Evolutionary conservation across 2,888 invertebrate species (phyloP), one percentile per base, ranked within the genome.

Genomic region (Andrena chrysosceles): DNA sequence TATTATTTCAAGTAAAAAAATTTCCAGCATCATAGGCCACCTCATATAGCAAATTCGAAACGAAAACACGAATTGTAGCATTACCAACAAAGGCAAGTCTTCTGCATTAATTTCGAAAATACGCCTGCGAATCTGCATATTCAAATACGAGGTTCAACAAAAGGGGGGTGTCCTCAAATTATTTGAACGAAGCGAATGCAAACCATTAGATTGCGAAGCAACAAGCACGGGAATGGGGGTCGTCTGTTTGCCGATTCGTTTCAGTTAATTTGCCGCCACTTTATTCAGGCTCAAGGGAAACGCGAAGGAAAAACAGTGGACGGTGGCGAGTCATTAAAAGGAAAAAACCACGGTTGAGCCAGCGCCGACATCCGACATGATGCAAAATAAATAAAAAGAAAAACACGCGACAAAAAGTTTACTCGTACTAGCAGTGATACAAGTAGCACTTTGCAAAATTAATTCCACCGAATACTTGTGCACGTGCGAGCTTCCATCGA

Each of bases 381-480:
- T 48, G 48, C 10, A 35, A 66, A 66, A 71, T 20, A 60, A 77
- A 62, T 56, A 16, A 54, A 77, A n/a, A 3, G 29, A 1, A 35
- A 16, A 59, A 72, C 13, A 56, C 7, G n/a, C 13, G 64, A 23
- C 48, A n/a, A 7, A 26, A 35, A 26, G 49, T 76, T 68, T 33
- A 26, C 20, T 42, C 20, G 66, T 29, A 23, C 31, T 20, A 31
- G 5, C 48, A 10, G 23, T 56, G 5, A 48, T 23, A 7, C 56
- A 23, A 59, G 49, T 64, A 29, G 33, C 63, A 69, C 68, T 69
- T 64, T 68, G 62, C 13, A 29, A 73, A 78, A 73, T 81, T 78
- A 73, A 81, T 71, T 42, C 48, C 42, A 16, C 16, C 16, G 52
- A 62, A 66, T 66, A 77, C 56, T 31, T 16, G 71, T 26, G 20